phyloP scores from a whole-genome alignment of 2,888 invertebrate genomes.

The Gastrophysa polygoni region DNA sequence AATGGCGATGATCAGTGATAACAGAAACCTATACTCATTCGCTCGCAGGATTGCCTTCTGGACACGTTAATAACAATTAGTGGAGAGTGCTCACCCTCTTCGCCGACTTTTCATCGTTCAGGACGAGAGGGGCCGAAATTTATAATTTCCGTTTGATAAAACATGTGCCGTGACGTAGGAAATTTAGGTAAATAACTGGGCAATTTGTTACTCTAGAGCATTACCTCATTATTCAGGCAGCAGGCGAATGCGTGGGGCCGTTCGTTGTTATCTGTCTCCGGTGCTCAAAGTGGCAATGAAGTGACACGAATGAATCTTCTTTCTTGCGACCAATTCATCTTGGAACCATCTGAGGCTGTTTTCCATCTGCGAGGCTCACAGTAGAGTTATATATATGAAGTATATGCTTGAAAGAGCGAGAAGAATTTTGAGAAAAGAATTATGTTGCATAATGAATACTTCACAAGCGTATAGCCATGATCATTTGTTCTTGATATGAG shows the following conservation, averaged over 20 bases:
- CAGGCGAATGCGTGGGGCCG: background rate
- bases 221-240: conserved; percentile 38
- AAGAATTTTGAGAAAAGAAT: too few relatives aligned
- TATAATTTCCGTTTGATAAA: conserved; percentile 50
- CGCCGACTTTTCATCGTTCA: conserved; percentile 21
- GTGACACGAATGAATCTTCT: background rate
- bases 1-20: background rate
- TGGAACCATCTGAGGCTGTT: too few relatives aligned
- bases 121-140: conserved; percentile 38
- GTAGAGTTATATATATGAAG: too few relatives aligned
- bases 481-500: too few relatives aligned
- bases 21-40: conserved; percentile 14
- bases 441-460: too few relatives aligned
- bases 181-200: conserved; percentile 47
- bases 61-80: conserved; percentile 35
- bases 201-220: conserved; percentile 45
- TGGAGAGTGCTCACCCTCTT: conserved; percentile 30
- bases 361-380: too few relatives aligned
- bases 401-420: too few relatives aligned
- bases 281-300: background rate
- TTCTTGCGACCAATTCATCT: too few relatives aligned
- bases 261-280: background rate
- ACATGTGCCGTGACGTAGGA: conserved; percentile 44
- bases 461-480: too few relatives aligned
- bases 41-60: conserved; percentile 17